Percentiles rank a stretch among this genome's conserved stretches.
Conservation (phyloP, 2,113 vertebrate genomes). For the Mandrillus leucophaeus region DNA sequence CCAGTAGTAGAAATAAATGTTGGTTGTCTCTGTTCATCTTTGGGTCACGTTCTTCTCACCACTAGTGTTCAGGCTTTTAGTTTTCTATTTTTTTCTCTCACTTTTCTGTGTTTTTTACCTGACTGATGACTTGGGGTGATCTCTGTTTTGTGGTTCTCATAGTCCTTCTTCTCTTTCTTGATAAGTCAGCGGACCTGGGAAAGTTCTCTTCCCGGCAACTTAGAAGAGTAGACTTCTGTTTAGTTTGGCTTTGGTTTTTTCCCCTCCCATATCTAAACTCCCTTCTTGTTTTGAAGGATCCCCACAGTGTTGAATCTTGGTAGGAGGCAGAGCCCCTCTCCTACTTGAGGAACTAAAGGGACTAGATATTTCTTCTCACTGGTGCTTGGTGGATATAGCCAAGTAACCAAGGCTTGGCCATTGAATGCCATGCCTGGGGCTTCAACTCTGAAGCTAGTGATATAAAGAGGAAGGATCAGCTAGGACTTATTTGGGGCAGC, state of each 20-base stretch:
- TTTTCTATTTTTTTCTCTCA: background rate
- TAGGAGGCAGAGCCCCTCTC: background rate
- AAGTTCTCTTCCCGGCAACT: background rate
- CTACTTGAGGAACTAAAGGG: background rate
- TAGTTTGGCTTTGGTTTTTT: background rate
- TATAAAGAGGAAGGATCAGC: background rate
- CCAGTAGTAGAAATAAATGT: background rate
- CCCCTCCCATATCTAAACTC: background rate
- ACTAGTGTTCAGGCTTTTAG: background rate
- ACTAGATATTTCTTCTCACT: background rate
- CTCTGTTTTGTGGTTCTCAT: background rate
- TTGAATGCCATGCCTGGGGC: background rate
- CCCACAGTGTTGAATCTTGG: background rate
- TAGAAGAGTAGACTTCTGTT: background rate
- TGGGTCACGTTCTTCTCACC: background rate
- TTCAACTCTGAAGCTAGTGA: background rate
- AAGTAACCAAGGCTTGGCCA: background rate
- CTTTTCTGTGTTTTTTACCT: background rate
- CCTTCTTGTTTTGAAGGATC: background rate
- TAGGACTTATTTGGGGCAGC: background rate
- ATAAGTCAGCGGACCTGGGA: background rate
- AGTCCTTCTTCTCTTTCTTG: background rate
- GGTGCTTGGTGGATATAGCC: accelerated
- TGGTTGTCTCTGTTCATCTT: background rate
- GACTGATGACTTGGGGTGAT: too few species aligned